These are phyloP conservation scores for Bos indicus DNA, from an alignment of 2,113 vertebrate genomes.

Conservation along the genomic window DNA sequence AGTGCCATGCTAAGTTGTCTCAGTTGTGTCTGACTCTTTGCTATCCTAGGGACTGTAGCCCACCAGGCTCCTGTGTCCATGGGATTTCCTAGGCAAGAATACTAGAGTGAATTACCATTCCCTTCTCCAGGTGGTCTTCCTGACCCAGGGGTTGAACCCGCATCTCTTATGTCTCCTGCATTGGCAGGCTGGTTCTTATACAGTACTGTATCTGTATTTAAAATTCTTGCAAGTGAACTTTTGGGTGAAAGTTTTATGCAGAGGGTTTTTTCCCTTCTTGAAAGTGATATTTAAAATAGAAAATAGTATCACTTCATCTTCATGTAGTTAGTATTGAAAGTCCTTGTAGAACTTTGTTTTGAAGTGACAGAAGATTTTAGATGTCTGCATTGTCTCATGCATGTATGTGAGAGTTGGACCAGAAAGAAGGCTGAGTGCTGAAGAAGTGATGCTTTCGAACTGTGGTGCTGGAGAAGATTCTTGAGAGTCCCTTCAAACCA, in stretches of 20 bases:
- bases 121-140: neutral
- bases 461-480: neutral
- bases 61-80: neutral
- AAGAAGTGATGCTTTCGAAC: neutral
- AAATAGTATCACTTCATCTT: neutral
- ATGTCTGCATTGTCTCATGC: neutral
- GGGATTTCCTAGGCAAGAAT: neutral
- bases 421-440: neutral
- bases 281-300: neutral
- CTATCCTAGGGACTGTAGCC: neutral
- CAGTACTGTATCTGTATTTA: neutral
- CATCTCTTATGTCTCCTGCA: neutral
- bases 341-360: neutral
- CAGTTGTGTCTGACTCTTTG: neutral
- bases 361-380: neutral
- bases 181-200: neutral
- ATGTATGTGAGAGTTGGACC: neutral
- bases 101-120: neutral
- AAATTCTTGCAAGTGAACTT: conserved; percentile 8
- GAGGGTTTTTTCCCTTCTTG: neutral
- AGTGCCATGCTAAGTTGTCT: neutral
- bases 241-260: neutral
- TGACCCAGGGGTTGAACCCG: neutral
- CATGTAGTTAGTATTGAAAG: neutral
- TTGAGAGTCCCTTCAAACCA: neutral